Conservation (phyloP, 2,113 vertebrate genomes). For the Cynocephalus volans region DNA sequence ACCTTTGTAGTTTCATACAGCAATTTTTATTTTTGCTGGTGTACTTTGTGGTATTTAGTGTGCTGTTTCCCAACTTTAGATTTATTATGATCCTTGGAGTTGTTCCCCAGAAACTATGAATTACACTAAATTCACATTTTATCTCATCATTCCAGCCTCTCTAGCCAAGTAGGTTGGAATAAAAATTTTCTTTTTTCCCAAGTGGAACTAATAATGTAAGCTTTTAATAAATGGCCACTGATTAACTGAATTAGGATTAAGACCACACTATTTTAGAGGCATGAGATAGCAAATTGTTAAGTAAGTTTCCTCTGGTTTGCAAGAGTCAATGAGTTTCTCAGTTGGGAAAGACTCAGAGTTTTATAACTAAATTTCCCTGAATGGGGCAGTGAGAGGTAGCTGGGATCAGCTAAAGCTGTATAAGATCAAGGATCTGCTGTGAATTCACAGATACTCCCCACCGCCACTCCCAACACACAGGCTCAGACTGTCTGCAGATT, state of each 20-base stretch:
- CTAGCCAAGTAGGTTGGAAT: background rate
- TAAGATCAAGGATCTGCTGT: background rate
- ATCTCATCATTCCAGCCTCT: background rate
- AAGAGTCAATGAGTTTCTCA: background rate
- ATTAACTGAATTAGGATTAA: conserved; percentile 54
- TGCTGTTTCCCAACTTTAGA: background rate
- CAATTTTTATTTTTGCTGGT: background rate
- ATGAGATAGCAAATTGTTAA: background rate
- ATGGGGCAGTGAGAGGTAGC: background rate
- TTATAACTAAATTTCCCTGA: background rate
- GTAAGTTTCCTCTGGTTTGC: conserved; percentile 8
- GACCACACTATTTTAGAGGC: background rate
- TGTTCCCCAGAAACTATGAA: background rate
- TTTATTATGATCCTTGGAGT: background rate
- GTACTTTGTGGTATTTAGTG: background rate
- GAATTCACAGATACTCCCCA: background rate
- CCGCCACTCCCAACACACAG: background rate
- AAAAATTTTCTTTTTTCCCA: conserved; percentile 49
- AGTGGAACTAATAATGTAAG: background rate
- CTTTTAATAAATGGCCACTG: background rate
- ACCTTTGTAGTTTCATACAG: background rate
- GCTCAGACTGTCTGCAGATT: conserved; percentile 19
- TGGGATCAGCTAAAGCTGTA: background rate
- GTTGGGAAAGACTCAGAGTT: too few species aligned
- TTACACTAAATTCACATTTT: background rate